phyloP scores from a whole-genome alignment of 1,140 invertebrate species.

The Drosophila simulans region DNA sequence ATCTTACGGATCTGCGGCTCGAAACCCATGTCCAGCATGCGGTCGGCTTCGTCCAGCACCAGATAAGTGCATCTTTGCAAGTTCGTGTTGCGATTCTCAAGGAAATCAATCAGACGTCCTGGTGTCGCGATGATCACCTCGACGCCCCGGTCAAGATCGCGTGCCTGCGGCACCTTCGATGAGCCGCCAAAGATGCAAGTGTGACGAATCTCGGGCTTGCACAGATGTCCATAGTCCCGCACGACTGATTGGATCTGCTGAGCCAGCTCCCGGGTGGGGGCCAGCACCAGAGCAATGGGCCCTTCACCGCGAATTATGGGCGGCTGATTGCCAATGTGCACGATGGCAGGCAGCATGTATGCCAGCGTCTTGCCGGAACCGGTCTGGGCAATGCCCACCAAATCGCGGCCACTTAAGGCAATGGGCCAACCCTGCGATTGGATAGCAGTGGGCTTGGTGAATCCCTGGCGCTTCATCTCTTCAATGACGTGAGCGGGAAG shows the following conservation, averaged over 20 bases:
- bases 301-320: slow-evolving; percentile 92
- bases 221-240: slow-evolving; percentile 93
- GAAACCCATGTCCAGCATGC: slow-evolving; percentile 98
- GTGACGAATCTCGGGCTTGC: slow-evolving; percentile 91
- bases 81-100: slow-evolving; percentile 96
- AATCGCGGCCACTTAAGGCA: slow-evolving; percentile 94
- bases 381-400: slow-evolving; percentile 98
- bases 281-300: slow-evolving; percentile 96
- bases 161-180: slow-evolving; percentile 96
- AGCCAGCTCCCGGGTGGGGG: slow-evolving; percentile 98
- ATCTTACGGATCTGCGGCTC: slow-evolving; percentile 99
- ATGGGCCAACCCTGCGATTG: slow-evolving; percentile 97
- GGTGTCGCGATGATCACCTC: slow-evolving; percentile 98
- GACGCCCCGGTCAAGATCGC: slow-evolving; percentile 95
- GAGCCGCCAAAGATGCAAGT: slow-evolving; percentile 99
- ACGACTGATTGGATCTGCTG: slow-evolving; percentile 99
- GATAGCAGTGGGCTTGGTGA: slow-evolving; percentile 93
- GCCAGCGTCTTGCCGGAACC: slow-evolving; percentile 96
- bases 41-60: slow-evolving; percentile 97
- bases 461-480: slow-evolving; percentile 93
- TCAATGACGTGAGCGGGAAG: slow-evolving; percentile 93
- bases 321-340: slow-evolving; percentile 91
- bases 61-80: slow-evolving; percentile 96
- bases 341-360: slow-evolving; percentile 92
- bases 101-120: slow-evolving; percentile 98